These are phyloP conservation scores for Albula glossodonta DNA, from an alignment of 2,113 vertebrate genomes.

Conservation along the genomic window DNA sequence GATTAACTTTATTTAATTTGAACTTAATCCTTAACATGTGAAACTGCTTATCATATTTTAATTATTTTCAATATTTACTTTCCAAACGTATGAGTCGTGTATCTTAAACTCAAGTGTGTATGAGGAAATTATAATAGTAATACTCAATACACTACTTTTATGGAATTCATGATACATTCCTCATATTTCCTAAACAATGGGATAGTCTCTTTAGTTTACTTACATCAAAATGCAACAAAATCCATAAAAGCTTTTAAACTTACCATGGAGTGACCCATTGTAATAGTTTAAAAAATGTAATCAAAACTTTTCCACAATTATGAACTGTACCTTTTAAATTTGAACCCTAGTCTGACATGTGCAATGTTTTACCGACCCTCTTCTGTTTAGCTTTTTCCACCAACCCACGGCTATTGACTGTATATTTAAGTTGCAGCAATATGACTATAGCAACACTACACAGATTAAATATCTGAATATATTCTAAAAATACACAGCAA, in stretches of 20 bases:
- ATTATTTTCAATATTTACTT: background rate
- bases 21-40: background rate
- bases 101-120: too few species aligned
- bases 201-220: slow-evolving; percentile 71
- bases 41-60: background rate
- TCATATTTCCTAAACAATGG: slow-evolving; percentile 59
- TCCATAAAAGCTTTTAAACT: slow-evolving; percentile 81
- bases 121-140: background rate
- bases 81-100: background rate
- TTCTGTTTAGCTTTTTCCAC: slow-evolving; percentile 67
- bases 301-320: slow-evolving; percentile 77
- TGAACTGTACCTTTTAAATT: slow-evolving; percentile 73
- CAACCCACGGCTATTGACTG: slow-evolving; percentile 65
- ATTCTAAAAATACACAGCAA: slow-evolving; percentile 8
- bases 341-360: slow-evolving; percentile 77
- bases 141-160: background rate
- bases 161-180: slow-evolving; percentile 7
- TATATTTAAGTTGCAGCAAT: slow-evolving; percentile 65
- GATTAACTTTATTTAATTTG: background rate
- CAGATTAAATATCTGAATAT: slow-evolving; percentile 45
- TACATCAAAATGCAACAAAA: slow-evolving; percentile 74
- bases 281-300: slow-evolving; percentile 80
- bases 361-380: slow-evolving; percentile 76
- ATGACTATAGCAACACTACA: slow-evolving; percentile 61
- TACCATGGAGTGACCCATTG: slow-evolving; percentile 75